Percentiles rank a stretch among this genome's conserved stretches.
Conservation (phyloP, 2,113 vertebrate genomes). For the Mobula birostris region DNA sequence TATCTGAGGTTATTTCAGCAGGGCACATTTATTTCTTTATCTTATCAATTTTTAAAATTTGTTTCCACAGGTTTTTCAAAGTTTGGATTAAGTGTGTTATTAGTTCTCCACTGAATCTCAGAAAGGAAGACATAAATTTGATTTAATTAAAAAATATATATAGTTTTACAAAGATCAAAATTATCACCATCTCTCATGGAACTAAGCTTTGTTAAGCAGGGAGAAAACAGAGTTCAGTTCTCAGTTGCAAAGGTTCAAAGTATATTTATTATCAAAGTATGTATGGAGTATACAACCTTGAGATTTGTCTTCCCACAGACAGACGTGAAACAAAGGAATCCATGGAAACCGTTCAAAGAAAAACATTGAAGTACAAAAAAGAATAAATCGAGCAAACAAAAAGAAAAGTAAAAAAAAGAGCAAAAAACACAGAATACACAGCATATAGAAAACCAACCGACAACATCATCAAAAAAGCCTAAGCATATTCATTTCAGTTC, state of each 20-base stretch:
- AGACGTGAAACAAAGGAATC: too few species aligned
- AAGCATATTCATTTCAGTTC: too few species aligned
- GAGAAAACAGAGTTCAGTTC: neutral
- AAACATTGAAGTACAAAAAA: too few species aligned
- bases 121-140: neutral
- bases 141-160: neutral
- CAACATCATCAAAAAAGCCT: too few species aligned
- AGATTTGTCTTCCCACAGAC: too few species aligned
- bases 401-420: too few species aligned
- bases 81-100: neutral
- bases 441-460: too few species aligned
- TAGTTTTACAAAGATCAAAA: neutral
- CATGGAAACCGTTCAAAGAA: too few species aligned
- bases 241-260: neutral
- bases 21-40: neutral
- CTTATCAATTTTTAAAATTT: neutral
- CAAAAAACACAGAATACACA: too few species aligned
- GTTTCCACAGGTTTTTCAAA: neutral
- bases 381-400: too few species aligned
- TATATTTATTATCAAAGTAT: too few species aligned
- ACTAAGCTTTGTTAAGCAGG: neutral
- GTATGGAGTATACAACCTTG: too few species aligned
- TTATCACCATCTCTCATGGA: neutral
- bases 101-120: neutral
- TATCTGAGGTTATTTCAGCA: constrained; percentile 5